These are phyloP conservation scores for Opisthocomus hoazin DNA, from an alignment of 2,113 vertebrate genomes.

Conservation along the genomic window DNA sequence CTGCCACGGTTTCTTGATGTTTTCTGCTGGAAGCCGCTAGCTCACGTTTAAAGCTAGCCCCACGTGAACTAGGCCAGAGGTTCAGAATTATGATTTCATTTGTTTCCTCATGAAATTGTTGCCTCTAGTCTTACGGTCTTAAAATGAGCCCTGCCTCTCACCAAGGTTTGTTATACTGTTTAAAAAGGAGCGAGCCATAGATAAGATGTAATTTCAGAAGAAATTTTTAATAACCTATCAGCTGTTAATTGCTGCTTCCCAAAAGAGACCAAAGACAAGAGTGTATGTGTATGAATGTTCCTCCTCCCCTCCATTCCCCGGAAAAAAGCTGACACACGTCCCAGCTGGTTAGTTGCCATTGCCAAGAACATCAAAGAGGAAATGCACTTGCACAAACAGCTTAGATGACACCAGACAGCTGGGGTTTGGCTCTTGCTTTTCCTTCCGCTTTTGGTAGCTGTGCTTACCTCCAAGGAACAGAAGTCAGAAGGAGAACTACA, in stretches of 20 bases:
- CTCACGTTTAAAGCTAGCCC: not conserved
- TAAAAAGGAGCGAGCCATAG: conserved; percentile 16
- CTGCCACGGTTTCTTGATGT: not conserved
- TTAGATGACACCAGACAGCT: conserved; percentile 56
- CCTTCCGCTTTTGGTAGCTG: conserved; percentile 13
- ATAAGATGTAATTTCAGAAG: conserved; percentile 48
- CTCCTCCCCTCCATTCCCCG: conserved; percentile 25
- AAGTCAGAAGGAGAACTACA: not conserved
- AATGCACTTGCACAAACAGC: conserved; percentile 52
- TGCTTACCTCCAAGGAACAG: conserved; percentile 13
- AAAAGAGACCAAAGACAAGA: conserved; percentile 57
- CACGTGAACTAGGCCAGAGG: not conserved
- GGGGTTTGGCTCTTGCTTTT: conserved; percentile 36
- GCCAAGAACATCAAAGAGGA: conserved; percentile 63
- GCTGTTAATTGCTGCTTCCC: conserved; percentile 50
- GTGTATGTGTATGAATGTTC: conserved; percentile 36
- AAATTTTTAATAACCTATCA: conserved; percentile 63
- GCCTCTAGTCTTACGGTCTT: not conserved
- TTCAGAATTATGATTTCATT: not conserved
- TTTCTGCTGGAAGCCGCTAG: not conserved
- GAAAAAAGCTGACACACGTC: conserved; percentile 49
- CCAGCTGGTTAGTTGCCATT: conserved; percentile 59
- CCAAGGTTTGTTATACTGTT: conserved; percentile 20
- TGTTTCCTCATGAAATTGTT: not conserved
- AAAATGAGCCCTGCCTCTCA: not conserved